Conservation (phyloP, 2,888 invertebrate species). For the Monochamus alternatus region DNA sequence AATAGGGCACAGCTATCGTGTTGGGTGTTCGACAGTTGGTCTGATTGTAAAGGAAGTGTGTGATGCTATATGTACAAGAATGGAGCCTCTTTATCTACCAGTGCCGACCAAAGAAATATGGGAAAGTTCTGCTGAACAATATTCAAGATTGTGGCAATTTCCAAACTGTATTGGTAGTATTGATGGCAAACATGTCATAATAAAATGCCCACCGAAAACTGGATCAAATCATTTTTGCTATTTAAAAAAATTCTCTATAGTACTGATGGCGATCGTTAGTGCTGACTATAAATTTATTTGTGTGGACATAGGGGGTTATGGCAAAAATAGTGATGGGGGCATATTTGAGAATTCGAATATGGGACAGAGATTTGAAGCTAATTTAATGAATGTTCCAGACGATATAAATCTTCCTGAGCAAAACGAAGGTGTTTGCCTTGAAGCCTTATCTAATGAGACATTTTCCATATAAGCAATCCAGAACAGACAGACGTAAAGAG, state of each 20-base stretch:
- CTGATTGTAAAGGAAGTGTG: constrained; percentile 62
- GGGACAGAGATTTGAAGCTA: constrained; percentile 57
- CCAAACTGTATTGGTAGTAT: too few relatives aligned
- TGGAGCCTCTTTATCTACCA: constrained; percentile 50
- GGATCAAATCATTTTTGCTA: too few relatives aligned
- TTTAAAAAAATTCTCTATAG: constrained; percentile 55
- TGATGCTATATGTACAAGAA: constrained; percentile 56
- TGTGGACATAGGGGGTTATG: constrained; percentile 56
- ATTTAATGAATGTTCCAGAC: constrained; percentile 47
- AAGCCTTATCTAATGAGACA: constrained; percentile 47
- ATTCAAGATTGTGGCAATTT: too few relatives aligned
- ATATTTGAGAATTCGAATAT: constrained; percentile 35
- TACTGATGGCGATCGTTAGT: constrained; percentile 57
- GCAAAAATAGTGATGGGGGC: constrained; percentile 54
- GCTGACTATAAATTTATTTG: constrained; percentile 56
- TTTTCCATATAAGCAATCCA: constrained; percentile 35
- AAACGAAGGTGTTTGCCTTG: constrained; percentile 27
- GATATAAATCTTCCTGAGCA: background rate
- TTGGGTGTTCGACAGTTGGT: constrained; percentile 60
- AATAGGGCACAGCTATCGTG: constrained; percentile 42
- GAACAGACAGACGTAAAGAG: constrained; percentile 36
- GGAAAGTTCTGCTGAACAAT: constrained; percentile 56
- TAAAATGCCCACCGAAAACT: too few relatives aligned
- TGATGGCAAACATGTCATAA: too few relatives aligned
- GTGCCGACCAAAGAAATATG: constrained; percentile 51